A percentile compares a stretch with the other conserved stretches of the same genome.
Conservation (phyloP, 2,113 vertebrate species). For the Syrrhaptes paradoxus region DNA sequence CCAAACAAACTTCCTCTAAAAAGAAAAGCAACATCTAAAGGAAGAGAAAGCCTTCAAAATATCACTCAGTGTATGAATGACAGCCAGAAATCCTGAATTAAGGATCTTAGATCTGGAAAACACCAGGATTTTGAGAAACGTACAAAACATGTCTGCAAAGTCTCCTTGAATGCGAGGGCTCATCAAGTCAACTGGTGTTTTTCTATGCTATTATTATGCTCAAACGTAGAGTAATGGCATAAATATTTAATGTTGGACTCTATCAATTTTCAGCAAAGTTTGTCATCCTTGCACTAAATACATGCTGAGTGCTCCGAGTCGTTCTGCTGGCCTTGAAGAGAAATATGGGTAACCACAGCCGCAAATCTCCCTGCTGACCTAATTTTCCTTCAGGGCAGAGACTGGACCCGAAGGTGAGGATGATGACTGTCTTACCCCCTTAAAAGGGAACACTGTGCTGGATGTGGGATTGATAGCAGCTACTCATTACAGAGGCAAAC, state of each 20-base stretch:
- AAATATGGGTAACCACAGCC: neutral
- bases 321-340: neutral
- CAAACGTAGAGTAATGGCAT: fast-evolving
- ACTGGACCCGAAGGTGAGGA: neutral
- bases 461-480: neutral
- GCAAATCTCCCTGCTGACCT: neutral
- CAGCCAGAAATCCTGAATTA: neutral
- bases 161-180: neutral
- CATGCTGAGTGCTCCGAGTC: neutral
- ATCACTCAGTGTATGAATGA: fast-evolving
- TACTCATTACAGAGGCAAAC: conserved; percentile 13
- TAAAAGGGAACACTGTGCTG: neutral
- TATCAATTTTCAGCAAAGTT: neutral
- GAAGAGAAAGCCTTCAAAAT: neutral
- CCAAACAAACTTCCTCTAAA: neutral
- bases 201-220: neutral
- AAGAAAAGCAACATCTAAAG: neutral
- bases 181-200: neutral
- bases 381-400: neutral
- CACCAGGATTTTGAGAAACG: neutral
- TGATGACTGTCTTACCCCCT: neutral
- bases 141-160: neutral
- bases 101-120: neutral
- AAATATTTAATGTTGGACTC: neutral
- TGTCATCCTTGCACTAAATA: neutral